A percentile compares a stretch with the other conserved stretches of the same genome.
phyloP scores from a whole-genome alignment of 2,888 invertebrate genomes.

The Stenoptilia bipunctidactyla region DNA sequence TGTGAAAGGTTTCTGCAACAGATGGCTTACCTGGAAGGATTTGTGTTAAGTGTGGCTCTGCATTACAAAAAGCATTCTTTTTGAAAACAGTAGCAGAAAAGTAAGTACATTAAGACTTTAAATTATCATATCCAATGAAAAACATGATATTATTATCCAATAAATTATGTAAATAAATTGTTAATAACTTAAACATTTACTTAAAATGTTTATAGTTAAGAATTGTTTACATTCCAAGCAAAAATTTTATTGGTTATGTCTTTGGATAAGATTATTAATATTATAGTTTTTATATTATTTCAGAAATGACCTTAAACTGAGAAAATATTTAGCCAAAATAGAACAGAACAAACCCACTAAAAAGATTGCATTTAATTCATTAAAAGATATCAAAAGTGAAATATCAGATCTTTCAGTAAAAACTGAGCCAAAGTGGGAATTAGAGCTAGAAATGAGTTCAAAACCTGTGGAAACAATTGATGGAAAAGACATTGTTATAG shows the following conservation, averaged over 20 bases:
- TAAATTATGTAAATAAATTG: no score
- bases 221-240: no score
- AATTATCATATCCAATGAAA: no score
- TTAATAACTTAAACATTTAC: no score
- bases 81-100: constrained; percentile 63
- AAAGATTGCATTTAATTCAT: constrained; percentile 59
- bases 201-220: no score
- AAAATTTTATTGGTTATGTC: neutral
- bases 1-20: constrained; percentile 42
- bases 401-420: constrained; percentile 50
- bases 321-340: constrained; percentile 34
- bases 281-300: constrained; percentile 1
- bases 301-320: constrained; percentile 36
- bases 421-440: constrained; percentile 56
- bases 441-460: constrained; percentile 45
- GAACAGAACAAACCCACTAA: constrained; percentile 40
- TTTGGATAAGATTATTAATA: neutral
- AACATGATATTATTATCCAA: no score
- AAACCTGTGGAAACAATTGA: constrained; percentile 38
- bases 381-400: constrained; percentile 61
- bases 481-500: constrained; percentile 52
- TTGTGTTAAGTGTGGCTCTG: constrained; percentile 52
- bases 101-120: no score
- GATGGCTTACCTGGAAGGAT: constrained; percentile 64
- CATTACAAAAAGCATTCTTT: constrained; percentile 56